Conservation (phyloP, 2,113 vertebrate species). For the Grantiella picta region DNA sequence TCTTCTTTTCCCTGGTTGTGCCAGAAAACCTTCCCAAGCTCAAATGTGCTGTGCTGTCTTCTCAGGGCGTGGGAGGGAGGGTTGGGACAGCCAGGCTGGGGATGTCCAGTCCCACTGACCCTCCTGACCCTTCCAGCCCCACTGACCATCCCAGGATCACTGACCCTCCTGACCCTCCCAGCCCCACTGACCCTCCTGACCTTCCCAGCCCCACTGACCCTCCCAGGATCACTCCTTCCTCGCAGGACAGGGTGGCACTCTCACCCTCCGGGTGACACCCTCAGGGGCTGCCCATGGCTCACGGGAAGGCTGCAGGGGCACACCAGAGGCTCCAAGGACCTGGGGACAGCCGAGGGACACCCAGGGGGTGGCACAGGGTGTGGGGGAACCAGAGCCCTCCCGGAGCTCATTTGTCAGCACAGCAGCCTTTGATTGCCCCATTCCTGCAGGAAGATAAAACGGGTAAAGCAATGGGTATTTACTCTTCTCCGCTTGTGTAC, state of each 20-base stretch:
- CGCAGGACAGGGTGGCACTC: no score
- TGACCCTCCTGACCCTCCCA: no score
- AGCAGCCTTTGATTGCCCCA: neutral
- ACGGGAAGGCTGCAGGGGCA: no score
- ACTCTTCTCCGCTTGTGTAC: slow-evolving; percentile 35
- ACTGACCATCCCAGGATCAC: no score
- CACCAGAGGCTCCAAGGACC: neutral
- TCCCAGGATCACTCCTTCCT: no score
- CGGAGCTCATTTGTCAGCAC: neutral
- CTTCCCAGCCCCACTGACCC: no score
- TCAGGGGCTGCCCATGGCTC: no score
- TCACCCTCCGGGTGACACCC: no score
- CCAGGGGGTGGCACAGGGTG: neutral
- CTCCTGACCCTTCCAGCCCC: no score
- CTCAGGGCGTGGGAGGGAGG: accelerated
- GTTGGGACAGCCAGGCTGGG: neutral
- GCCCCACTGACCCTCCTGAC: no score
- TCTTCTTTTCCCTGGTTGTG: neutral
- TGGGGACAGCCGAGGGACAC: neutral
- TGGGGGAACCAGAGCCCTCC: neutral
- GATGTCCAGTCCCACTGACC: neutral
- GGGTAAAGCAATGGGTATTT: slow-evolving; percentile 56
- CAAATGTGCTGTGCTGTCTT: accelerated
- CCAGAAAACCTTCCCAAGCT: neutral
- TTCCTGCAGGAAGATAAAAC: neutral